Conservation (phyloP, 1,140 invertebrate species). For the Drosophila sucinea region DNA sequence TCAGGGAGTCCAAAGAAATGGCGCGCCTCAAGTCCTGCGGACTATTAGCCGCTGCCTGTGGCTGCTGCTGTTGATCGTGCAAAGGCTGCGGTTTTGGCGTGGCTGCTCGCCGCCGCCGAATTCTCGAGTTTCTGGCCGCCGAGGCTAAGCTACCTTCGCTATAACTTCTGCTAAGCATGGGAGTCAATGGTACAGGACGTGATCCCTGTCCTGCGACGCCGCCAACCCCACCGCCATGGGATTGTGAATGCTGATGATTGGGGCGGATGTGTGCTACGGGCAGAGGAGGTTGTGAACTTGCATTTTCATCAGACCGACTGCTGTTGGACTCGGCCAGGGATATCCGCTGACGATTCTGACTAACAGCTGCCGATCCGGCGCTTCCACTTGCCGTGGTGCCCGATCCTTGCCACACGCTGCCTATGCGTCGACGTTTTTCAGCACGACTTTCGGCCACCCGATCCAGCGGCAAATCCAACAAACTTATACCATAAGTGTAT, state of each 20-base stretch:
- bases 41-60: slow-evolving; percentile 6
- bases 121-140: slow-evolving; percentile 69
- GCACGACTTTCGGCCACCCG: slow-evolving; percentile 92
- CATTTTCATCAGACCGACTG: slow-evolving; percentile 73
- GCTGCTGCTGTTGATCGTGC: slow-evolving; percentile 13
- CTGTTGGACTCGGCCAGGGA: slow-evolving; percentile 63
- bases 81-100: slow-evolving; percentile 75
- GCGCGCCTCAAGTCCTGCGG: slow-evolving; percentile 68
- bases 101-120: slow-evolving; percentile 48
- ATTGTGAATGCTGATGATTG: slow-evolving; percentile 69
- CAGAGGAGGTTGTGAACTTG: slow-evolving; percentile 47
- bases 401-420: slow-evolving; percentile 83
- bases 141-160: slow-evolving; percentile 84
- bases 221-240: slow-evolving; percentile 54
- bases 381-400: slow-evolving; percentile 42
- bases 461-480: slow-evolving; percentile 94
- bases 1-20: slow-evolving; percentile 79
- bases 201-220: slow-evolving; percentile 37
- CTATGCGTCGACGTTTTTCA: slow-evolving; percentile 86
- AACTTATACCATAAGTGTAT: slow-evolving; percentile 96
- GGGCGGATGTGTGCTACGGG: slow-evolving; percentile 38
- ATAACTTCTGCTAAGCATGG: slow-evolving; percentile 83
- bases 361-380: slow-evolving; percentile 14
- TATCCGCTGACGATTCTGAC: slow-evolving; percentile 49
- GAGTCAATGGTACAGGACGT: slow-evolving; percentile 71